Base-by-base conservation (phyloP, 2,797 vertebrate species). In the Sibirionetta formosa region DNA sequence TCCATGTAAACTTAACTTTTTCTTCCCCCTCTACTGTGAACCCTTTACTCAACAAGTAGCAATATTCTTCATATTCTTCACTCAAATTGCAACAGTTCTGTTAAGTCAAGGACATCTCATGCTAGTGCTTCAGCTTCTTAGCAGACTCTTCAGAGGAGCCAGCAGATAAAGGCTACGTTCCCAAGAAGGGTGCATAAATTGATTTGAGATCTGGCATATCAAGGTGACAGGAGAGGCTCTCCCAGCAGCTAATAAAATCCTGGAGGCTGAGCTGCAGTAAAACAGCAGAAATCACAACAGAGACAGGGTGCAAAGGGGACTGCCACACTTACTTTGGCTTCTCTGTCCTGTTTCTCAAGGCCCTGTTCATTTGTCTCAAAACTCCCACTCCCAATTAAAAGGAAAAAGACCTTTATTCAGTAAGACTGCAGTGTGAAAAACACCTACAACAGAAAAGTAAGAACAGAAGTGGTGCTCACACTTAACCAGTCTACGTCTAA, bases 221-320 rank as follows among this genome's bases (percentile, higher is more conserved):
- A 44, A 77, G 65, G 40, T 5, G 4, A 13, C 44, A 76, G 31
- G 8, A 83, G 29, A 82, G 40, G 33, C 42, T 86, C 33, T 66
- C 33, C 35, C 68, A 93, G 31, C 27, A 71, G 26, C 27, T 86
- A 54, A 70, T 11, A n/a, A 82, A 93, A 96, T 91, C 15, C 17
- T 48, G 48, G 36, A 65, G 19, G 22, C 22, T 29, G 27, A 86
- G 22, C 0, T 61, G 44, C 72, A 92, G 42, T 27, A 81, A 73
- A 22, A 40, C 65, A 94, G 22, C 2, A 12, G 54, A 61, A 86
- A 69, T 69, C 54, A 82, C 29, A 57, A 22, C 3, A n/a, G 44
- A 88, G 35, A 51, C 16, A 1, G 20, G 66, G 13, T 3, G 3
- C 22, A 18, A 0, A 38, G 19, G 10, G 8, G 23, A 64, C 53